Conservation (phyloP, 2,797 vertebrate species). For the Takifugu ocellatus region DNA sequence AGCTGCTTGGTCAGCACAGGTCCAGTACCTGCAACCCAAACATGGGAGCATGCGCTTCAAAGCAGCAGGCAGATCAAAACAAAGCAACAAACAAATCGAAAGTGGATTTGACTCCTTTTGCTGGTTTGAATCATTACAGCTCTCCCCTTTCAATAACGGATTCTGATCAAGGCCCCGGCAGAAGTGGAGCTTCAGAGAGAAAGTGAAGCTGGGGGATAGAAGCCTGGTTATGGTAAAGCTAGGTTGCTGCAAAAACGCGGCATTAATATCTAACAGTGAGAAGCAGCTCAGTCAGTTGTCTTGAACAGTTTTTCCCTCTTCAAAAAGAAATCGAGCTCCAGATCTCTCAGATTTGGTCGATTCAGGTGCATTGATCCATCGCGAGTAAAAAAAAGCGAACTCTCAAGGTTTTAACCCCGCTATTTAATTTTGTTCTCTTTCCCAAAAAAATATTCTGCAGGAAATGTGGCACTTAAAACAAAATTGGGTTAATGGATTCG, state of each 20-base stretch:
- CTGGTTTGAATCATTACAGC: conserved; percentile 64
- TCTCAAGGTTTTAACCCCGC: conserved; percentile 59
- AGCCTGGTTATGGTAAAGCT: conserved; percentile 65
- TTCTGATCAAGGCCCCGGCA: conserved; percentile 70
- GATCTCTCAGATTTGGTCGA: conserved; percentile 74
- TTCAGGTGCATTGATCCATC: conserved; percentile 71
- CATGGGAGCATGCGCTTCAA: conserved; percentile 57
- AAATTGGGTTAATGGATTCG: conserved; percentile 54
- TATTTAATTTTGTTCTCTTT: conserved; percentile 17
- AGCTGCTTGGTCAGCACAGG: conserved; percentile 46
- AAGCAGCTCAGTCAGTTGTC: conserved; percentile 64
- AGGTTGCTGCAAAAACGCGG: conserved; percentile 66
- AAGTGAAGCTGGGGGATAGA: conserved; percentile 61
- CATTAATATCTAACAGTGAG: conserved; percentile 73
- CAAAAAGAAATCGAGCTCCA: conserved; percentile 75
- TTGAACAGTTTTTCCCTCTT: conserved; percentile 71
- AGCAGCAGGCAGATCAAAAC: conserved; percentile 63
- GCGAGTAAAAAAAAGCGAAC: conserved; percentile 35
- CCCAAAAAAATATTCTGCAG: conserved; percentile 36
- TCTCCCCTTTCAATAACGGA: conserved; percentile 63
- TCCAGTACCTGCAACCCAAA: conserved; percentile 6
- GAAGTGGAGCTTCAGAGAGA: conserved; percentile 61
- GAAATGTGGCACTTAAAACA: conserved; percentile 55
- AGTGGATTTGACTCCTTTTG: conserved; percentile 65
- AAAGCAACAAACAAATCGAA: conserved; percentile 75